A percentile compares a stretch with the other conserved stretches of the same genome.
phyloP scores from a whole-genome alignment of 2,888 invertebrate genomes.

The Zaprionus lineosus region DNA sequence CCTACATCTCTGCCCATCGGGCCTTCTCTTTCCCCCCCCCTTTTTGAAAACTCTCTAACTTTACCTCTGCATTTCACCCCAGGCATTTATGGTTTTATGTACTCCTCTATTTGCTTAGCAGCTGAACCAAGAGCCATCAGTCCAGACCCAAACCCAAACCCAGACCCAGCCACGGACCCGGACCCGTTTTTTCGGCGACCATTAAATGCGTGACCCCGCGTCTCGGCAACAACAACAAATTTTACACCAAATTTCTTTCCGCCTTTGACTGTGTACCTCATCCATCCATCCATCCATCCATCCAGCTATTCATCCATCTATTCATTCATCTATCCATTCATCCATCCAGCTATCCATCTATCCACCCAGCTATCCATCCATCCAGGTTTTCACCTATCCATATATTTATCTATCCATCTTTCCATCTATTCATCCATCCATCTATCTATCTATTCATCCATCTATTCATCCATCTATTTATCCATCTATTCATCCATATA shows the following conservation, averaged over 20 bases:
- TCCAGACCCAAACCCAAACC: conserved; percentile 3
- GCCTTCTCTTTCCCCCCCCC: conserved; percentile 12
- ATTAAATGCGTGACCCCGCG: conserved; percentile 64
- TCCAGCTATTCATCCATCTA: conserved; percentile 19
- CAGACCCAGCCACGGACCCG: conserved; percentile 8
- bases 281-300: not conserved
- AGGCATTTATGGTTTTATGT: conserved; percentile 45
- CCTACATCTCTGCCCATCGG: not conserved
- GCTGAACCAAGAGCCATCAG: conserved; percentile 26
- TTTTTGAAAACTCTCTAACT: conserved; percentile 14
- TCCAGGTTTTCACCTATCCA: conserved; percentile 37
- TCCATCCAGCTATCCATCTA: conserved; percentile 38
- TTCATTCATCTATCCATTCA: conserved; percentile 36
- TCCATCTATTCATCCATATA: too few species aligned
- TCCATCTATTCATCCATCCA: too few species aligned
- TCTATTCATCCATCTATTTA: too few species aligned
- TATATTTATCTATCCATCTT: conserved; percentile 17
- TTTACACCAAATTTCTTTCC: conserved; percentile 63
- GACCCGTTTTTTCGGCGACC: conserved; percentile 19
- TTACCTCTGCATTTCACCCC: conserved; percentile 55
- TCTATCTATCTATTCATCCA: too few species aligned
- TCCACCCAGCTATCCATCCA: conserved; percentile 29
- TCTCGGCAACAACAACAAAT: conserved; percentile 52
- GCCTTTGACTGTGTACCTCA: conserved; percentile 38
- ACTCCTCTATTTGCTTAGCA: conserved; percentile 59